Percentiles rank a stretch among this genome's conserved stretches.
phyloP scores from a whole-genome alignment of 2,888 invertebrate genomes.

The Junonia oenone region DNA sequence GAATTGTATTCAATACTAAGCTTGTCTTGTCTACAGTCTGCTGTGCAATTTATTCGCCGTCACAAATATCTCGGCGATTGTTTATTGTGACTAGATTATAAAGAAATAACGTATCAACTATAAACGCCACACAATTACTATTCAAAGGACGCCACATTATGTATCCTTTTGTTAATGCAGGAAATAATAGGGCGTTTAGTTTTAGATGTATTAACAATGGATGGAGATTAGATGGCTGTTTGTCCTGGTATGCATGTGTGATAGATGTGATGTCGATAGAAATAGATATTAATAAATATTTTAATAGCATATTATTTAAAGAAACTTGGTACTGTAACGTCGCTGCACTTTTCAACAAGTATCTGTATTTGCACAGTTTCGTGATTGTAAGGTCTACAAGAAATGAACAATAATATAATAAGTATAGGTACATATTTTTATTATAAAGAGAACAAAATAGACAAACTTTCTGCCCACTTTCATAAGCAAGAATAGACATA shows the following conservation, averaged over 20 bases:
- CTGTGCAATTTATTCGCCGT: slow-evolving; percentile 1
- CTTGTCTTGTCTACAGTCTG: slow-evolving; percentile 4
- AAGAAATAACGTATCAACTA: slow-evolving; percentile 29
- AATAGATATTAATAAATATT: background rate
- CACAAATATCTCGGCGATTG: slow-evolving; percentile 25
- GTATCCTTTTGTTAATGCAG: slow-evolving; percentile 21
- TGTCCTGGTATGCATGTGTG: slow-evolving; percentile 8
- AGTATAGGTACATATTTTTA: too few species aligned
- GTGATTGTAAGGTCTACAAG: too few species aligned
- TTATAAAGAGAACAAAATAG: too few species aligned
- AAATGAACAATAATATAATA: too few species aligned
- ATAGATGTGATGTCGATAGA: background rate
- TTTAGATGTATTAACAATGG: slow-evolving; percentile 21
- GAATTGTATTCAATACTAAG: background rate
- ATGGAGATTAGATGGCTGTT: slow-evolving; percentile 14
- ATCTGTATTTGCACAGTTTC: too few species aligned
- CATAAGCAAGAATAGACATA: too few species aligned
- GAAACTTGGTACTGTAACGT: too few species aligned
- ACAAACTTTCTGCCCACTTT: too few species aligned
- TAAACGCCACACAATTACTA: slow-evolving; percentile 21
- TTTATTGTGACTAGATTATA: slow-evolving; percentile 34
- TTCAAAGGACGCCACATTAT: slow-evolving; percentile 18
- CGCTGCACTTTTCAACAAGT: too few species aligned
- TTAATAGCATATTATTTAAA: too few species aligned
- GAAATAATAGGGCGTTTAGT: slow-evolving; percentile 18